These are phyloP conservation scores for Fundulus diaphanus DNA, from an alignment of 2,797 vertebrate genomes.

Conservation along the genomic window DNA sequence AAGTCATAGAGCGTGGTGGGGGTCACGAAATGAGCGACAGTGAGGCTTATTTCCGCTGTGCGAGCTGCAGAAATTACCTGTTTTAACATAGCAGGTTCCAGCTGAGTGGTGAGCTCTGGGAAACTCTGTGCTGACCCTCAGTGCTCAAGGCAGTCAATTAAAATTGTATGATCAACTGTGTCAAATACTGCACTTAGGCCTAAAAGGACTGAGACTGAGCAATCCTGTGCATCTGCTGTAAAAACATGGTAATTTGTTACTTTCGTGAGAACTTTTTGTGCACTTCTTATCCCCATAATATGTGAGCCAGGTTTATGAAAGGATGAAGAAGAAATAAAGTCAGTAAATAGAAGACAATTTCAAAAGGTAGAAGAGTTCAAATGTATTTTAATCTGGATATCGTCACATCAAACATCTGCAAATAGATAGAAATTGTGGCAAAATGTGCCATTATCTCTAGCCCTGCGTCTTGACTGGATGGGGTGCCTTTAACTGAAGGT, in stretches of 20 bases:
- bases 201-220: constrained; percentile 49
- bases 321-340: not conserved
- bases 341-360: not conserved
- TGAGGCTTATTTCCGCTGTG: constrained; percentile 2
- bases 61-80: constrained; percentile 12
- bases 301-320: not conserved
- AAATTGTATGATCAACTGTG: constrained; percentile 67
- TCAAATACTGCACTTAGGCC: constrained; percentile 55
- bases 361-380: not conserved
- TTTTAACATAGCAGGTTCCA: constrained; percentile 25
- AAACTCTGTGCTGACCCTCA: constrained; percentile 34
- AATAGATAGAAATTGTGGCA: not conserved
- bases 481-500: constrained; percentile 37
- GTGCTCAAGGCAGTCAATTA: constrained; percentile 63
- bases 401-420: not conserved
- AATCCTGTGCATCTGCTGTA: constrained; percentile 41
- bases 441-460: constrained; percentile 3
- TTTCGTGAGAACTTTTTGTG: constrained; percentile 13
- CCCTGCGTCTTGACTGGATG: constrained; percentile 41
- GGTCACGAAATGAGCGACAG: constrained; percentile 6
- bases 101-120: constrained; percentile 9
- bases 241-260: constrained; percentile 35
- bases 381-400: not conserved
- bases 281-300: not conserved
- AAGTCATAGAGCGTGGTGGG: not conserved